Evolutionary conservation across 2,888 invertebrate species (phyloP).

Genomic region (Harpalus rubripes): DNA sequence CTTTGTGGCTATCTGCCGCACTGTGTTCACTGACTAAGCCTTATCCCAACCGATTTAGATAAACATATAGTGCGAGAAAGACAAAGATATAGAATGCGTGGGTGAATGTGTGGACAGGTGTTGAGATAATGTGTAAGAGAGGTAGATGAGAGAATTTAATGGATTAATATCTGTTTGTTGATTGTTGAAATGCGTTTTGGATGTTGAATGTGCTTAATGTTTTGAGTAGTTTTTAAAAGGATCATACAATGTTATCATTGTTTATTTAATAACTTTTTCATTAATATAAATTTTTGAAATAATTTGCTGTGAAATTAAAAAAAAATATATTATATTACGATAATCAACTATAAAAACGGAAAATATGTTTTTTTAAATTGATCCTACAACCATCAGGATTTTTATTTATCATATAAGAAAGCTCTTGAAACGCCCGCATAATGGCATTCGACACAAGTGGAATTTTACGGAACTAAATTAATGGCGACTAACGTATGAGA

Average conservation of each 20-base stretch:
- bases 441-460: too few relatives aligned
- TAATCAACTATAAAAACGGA: too few relatives aligned
- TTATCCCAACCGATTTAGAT: slow-evolving; percentile 18
- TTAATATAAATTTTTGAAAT: too few relatives aligned
- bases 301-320: too few relatives aligned
- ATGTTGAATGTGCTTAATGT: not conserved
- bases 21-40: not conserved
- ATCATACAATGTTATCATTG: not conserved
- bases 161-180: not conserved
- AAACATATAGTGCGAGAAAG: not conserved
- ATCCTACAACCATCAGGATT: too few relatives aligned
- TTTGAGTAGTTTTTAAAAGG: slow-evolving; percentile 15
- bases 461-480: too few relatives aligned
- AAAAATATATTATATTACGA: too few relatives aligned
- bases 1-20: slow-evolving; percentile 1
- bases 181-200: not conserved
- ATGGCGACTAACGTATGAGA: too few relatives aligned
- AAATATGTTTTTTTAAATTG: too few relatives aligned
- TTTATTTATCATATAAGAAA: too few relatives aligned
- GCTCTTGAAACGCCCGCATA: too few relatives aligned
- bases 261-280: too few relatives aligned
- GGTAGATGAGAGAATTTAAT: not conserved
- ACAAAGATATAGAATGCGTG: not conserved
- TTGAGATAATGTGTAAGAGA: slow-evolving; percentile 9
- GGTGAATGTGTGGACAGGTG: slow-evolving; percentile 6